phyloP scores from a whole-genome alignment of 1,140 invertebrate genomes.

The Papilio dardanus region DNA sequence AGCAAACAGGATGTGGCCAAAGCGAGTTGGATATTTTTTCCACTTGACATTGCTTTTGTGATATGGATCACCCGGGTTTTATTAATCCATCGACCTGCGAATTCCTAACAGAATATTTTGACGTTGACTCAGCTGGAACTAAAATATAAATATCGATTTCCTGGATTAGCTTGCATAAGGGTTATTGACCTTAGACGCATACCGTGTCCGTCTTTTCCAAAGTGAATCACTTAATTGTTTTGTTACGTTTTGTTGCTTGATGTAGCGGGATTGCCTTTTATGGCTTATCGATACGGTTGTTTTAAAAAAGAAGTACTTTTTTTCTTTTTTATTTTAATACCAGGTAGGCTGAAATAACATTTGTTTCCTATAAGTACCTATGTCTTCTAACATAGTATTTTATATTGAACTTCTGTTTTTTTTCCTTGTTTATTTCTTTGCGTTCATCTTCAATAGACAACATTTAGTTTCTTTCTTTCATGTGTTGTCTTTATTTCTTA shows the following conservation, averaged over 20 bases:
- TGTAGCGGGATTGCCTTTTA: conserved; percentile 20
- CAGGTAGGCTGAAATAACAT: no score
- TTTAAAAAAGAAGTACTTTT: not conserved
- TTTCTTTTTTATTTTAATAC: not conserved
- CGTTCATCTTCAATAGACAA: no score
- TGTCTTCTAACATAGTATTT: no score
- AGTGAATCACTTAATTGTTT: conserved; percentile 12
- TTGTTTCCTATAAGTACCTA: no score
- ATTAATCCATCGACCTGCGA: conserved; percentile 12
- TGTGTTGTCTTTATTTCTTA: no score
- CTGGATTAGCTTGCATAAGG: conserved; percentile 4
- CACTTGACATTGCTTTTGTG: conserved; percentile 18
- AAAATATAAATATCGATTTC: conserved; percentile 11
- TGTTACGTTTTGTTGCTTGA: not conserved
- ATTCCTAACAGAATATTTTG: conserved; percentile 27
- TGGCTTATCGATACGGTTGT: not conserved
- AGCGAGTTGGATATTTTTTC: conserved; percentile 16
- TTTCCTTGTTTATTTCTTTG: no score
- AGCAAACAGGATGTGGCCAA: conserved; percentile 26
- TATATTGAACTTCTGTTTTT: no score
- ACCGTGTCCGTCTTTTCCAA: conserved; percentile 8
- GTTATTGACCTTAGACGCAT: conserved; percentile 24
- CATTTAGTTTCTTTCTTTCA: no score
- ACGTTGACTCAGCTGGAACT: conserved; percentile 6
- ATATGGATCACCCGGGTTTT: conserved; percentile 4